Evolutionary conservation across 2,113 vertebrate species (phyloP).

Genomic region (Podarcis cretensis): DNA sequence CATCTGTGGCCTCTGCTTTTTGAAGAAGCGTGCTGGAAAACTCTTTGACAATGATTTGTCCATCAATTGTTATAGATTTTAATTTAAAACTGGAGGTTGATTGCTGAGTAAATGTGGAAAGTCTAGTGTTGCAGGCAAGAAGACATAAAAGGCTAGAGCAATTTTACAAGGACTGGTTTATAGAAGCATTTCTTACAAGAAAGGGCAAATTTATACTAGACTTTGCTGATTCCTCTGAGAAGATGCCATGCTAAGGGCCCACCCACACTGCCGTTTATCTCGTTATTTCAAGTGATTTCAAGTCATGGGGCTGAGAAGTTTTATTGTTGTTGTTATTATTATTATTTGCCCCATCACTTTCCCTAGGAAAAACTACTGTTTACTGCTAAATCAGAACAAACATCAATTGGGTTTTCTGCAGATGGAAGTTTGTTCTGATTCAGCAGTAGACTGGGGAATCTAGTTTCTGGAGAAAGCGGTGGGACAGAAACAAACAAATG

Average conservation of each 20-base stretch:
- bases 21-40: not conserved
- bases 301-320: too few species aligned
- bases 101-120: not conserved
- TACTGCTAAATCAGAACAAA: too few species aligned
- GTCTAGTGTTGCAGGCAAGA: not conserved
- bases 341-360: too few species aligned
- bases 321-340: too few species aligned
- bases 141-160: not conserved
- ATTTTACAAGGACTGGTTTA: not conserved
- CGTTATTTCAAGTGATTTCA: too few species aligned
- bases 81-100: not conserved
- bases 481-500: too few species aligned
- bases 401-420: too few species aligned
- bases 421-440: too few species aligned
- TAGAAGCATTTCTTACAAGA: not conserved
- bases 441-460: too few species aligned
- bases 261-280: too few species aligned
- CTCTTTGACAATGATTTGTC: not conserved
- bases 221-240: slow-evolving; percentile 15
- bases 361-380: too few species aligned
- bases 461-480: too few species aligned
- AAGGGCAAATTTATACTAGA: not conserved
- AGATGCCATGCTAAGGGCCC: not conserved
- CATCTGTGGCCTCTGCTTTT: not conserved
- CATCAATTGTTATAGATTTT: not conserved